Evolutionary conservation across 2,797 vertebrate species (phyloP).

Genomic region (Catamblyrhynchus diadema): DNA sequence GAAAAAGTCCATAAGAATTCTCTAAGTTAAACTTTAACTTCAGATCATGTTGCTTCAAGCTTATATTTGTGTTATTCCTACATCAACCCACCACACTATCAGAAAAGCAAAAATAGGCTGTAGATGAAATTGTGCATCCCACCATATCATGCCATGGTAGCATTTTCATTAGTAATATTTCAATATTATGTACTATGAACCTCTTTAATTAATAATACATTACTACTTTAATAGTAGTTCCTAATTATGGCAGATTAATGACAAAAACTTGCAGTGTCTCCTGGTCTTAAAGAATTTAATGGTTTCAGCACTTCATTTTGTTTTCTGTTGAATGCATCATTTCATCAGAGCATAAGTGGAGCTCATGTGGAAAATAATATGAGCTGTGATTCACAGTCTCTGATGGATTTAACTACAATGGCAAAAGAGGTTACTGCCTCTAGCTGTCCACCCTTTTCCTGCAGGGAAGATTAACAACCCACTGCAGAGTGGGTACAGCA

Average conservation of each 20-base stretch:
- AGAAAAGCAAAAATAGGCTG: background rate
- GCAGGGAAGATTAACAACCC: background rate
- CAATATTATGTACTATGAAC: background rate
- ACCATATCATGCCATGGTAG: background rate
- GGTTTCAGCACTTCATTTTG: conserved; percentile 15
- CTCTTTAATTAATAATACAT: too few species aligned
- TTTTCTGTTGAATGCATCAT: conserved; percentile 18
- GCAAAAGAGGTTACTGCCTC: conserved; percentile 56
- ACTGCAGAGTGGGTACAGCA: background rate
- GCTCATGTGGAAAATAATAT: conserved; percentile 50
- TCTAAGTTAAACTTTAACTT: background rate
- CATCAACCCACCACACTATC: background rate
- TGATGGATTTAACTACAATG: conserved; percentile 40
- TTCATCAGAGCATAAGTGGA: conserved; percentile 32
- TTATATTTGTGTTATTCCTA: background rate
- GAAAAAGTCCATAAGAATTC: background rate
- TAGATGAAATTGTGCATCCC: background rate
- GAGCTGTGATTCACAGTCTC: conserved; percentile 40
- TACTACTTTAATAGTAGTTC: background rate
- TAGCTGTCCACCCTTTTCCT: conserved; percentile 47
- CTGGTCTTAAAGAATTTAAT: background rate
- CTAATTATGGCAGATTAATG: conserved; percentile 33
- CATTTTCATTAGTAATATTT: background rate
- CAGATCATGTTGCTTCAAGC: background rate
- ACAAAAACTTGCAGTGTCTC: background rate